Evolutionary conservation across 2,888 invertebrate species (phyloP).

Genomic region (Drosophila meridionalis): DNA sequence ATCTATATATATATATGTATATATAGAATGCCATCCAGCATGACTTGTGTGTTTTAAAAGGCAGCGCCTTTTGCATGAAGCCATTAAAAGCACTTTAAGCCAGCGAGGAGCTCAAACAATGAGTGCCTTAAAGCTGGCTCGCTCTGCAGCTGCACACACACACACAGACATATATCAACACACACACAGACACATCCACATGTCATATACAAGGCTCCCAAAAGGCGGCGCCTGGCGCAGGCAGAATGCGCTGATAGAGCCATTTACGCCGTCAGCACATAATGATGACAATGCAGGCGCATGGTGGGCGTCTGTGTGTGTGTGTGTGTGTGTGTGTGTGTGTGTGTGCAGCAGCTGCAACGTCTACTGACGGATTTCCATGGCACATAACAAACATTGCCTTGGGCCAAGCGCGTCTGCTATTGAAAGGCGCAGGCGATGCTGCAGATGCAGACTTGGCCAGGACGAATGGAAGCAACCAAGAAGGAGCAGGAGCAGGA

Average conservation of each 20-base stretch:
- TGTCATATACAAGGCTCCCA: slow-evolving; percentile 57
- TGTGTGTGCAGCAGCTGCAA: slow-evolving; percentile 53
- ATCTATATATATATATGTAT: no score
- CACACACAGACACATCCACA: slow-evolving; percentile 39
- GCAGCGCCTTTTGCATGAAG: slow-evolving; percentile 56
- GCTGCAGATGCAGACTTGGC: slow-evolving; percentile 51
- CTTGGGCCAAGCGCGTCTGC: slow-evolving; percentile 63
- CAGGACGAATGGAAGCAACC: slow-evolving; percentile 40
- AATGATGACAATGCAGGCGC: slow-evolving; percentile 70
- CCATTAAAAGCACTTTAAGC: slow-evolving; percentile 76
- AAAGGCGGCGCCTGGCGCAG: slow-evolving; percentile 38
- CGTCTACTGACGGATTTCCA: slow-evolving; percentile 73
- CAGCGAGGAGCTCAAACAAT: slow-evolving; percentile 40
- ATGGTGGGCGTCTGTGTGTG: slow-evolving; percentile 4
- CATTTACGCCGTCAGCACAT: slow-evolving; percentile 80
- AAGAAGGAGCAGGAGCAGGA: slow-evolving; percentile 17
- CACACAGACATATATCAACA: background rate
- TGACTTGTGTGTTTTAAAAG: slow-evolving; percentile 62
- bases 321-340: slow-evolving; percentile 11
- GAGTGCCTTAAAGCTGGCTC: slow-evolving; percentile 60
- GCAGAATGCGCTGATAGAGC: slow-evolving; percentile 76
- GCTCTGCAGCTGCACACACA: slow-evolving; percentile 24
- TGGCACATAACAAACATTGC: slow-evolving; percentile 76
- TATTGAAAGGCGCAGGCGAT: slow-evolving; percentile 71
- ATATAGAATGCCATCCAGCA: slow-evolving; percentile 37